A percentile compares a stretch with the other conserved stretches of the same genome.
Evolutionary conservation across 2,113 vertebrate genomes (phyloP).

Genomic region (Leucoraja erinaceus): DNA sequence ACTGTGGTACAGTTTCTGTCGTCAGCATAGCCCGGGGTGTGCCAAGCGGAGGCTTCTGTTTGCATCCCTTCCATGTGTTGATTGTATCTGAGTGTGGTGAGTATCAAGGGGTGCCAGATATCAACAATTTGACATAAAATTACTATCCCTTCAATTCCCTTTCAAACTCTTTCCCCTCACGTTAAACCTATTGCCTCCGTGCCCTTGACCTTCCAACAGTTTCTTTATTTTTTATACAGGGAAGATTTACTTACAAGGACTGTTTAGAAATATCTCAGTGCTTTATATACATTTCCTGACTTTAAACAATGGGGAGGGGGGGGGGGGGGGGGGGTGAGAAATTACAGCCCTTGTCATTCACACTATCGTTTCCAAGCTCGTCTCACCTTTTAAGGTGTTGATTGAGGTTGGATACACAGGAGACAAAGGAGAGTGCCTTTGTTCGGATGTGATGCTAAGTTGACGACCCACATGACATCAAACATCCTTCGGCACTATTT

Average conservation of each 20-base stretch:
- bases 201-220: too few relatives aligned
- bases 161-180: too few relatives aligned
- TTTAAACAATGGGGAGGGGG: not conserved
- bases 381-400: not conserved
- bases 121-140: too few relatives aligned
- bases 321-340: not conserved
- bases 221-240: not conserved
- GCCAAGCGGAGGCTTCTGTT: too few relatives aligned
- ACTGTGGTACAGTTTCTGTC: too few relatives aligned
- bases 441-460: not conserved
- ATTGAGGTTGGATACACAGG: not conserved
- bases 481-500: too few relatives aligned
- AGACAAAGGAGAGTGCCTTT: not conserved
- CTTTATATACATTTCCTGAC: not conserved
- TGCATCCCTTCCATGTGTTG: too few relatives aligned
- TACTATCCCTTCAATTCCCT: too few relatives aligned
- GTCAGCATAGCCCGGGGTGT: too few relatives aligned
- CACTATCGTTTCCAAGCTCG: not conserved
- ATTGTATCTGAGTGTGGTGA: too few relatives aligned
- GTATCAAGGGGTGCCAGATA: too few relatives aligned
- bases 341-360: not conserved
- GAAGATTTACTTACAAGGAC: not conserved
- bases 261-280: not conserved
- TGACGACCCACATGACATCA: not conserved
- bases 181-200: too few relatives aligned